These are phyloP conservation scores for Diarsia mendica DNA, from an alignment of 2,888 invertebrate genomes.

Conservation along the genomic window DNA sequence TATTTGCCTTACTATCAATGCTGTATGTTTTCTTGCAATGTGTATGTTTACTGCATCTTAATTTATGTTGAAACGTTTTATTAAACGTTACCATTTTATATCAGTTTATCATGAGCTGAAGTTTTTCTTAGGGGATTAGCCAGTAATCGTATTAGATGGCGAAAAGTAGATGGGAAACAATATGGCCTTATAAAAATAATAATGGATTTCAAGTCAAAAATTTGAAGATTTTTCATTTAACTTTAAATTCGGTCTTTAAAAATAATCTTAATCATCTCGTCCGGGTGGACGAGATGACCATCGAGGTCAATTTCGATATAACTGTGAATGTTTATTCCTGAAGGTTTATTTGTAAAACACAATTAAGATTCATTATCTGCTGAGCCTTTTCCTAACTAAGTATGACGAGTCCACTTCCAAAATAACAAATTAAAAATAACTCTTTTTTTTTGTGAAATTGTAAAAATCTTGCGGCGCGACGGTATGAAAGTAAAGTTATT, in stretches of 20 bases:
- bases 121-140: no score
- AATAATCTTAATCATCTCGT: not conserved
- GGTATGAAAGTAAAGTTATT: not conserved
- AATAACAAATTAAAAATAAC: not conserved
- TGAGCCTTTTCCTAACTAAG: no score
- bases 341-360: not conserved
- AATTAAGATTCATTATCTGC: not conserved
- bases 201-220: not conserved
- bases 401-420: no score
- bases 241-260: not conserved
- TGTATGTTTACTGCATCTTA: not conserved
- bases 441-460: not conserved
- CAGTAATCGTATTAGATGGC: no score
- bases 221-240: not conserved
- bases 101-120: no score
- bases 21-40: not conserved
- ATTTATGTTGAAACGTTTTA: not conserved
- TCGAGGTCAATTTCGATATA: no score
- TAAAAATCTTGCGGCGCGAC: no score
- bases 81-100: no score
- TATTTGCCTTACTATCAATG: conserved; percentile 31
- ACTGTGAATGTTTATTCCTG: not conserved
- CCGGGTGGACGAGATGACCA: no score
- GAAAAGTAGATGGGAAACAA: no score
- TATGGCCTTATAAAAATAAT: no score